Conservation (phyloP, 2,113 vertebrate species). For the Oryzias celebensis region DNA sequence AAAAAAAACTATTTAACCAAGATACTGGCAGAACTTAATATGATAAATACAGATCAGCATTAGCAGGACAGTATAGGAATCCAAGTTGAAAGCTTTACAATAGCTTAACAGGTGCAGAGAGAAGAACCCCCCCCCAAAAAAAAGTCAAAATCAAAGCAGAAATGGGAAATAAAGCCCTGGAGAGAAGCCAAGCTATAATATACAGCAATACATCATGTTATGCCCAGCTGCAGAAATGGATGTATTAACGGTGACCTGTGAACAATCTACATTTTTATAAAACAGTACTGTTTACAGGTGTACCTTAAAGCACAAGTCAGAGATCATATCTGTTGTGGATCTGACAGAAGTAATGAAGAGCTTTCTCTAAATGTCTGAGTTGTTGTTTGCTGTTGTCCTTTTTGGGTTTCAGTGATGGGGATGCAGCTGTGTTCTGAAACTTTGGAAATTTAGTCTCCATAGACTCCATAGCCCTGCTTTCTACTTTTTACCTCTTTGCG, state of each 20-base stretch:
- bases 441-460: conserved; percentile 73
- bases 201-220: conserved; percentile 82
- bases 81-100: conserved; percentile 81
- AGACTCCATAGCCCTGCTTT: conserved; percentile 51
- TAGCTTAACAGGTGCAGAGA: conserved; percentile 76
- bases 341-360: conserved; percentile 71
- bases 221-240: conserved; percentile 70
- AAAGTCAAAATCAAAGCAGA: conserved; percentile 45
- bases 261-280: conserved; percentile 78
- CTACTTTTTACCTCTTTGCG: conserved; percentile 10
- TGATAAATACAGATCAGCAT: conserved; percentile 84
- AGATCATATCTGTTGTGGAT: conserved; percentile 68
- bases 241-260: conserved; percentile 73
- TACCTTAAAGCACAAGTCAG: conserved; percentile 80
- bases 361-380: conserved; percentile 24
- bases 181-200: conserved; percentile 81
- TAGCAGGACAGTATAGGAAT: conserved; percentile 82
- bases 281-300: conserved; percentile 79
- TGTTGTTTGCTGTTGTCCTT: no score
- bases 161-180: conserved; percentile 72
- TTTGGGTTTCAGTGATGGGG: conserved; percentile 1
- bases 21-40: conserved; percentile 83
- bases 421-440: conserved; percentile 68
- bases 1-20: conserved; percentile 72
- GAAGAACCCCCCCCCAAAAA: conserved; percentile 11